Evolutionary conservation across 2,797 vertebrate genomes (phyloP).

Genomic region (Eleutherodactylus coqui): DNA sequence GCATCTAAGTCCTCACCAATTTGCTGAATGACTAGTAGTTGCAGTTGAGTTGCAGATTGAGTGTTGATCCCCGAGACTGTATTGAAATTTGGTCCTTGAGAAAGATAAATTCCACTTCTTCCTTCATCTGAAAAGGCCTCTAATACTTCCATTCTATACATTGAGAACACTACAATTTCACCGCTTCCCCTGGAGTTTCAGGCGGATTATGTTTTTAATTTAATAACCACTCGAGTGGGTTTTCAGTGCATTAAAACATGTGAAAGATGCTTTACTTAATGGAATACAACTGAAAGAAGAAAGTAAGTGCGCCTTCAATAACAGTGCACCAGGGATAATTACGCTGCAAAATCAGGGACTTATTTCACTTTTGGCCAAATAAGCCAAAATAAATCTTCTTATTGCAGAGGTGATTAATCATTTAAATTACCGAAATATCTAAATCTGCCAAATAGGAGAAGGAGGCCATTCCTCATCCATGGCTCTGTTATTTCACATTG

Average conservation of each 20-base stretch:
- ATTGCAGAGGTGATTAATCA: slow-evolving; percentile 53
- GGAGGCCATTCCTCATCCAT: slow-evolving; percentile 32
- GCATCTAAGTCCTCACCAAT: background rate
- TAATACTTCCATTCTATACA: background rate
- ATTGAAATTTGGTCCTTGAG: background rate
- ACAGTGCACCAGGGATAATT: background rate
- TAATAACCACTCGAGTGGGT: slow-evolving; percentile 24
- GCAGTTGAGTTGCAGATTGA: background rate
- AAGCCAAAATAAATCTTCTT: slow-evolving; percentile 50
- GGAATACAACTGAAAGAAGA: slow-evolving; percentile 23
- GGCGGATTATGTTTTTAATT: slow-evolving; percentile 37
- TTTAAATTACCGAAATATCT: slow-evolving; percentile 42
- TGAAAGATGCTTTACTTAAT: slow-evolving; percentile 37
- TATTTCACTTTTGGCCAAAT: slow-evolving; percentile 25
- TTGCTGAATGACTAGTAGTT: background rate
- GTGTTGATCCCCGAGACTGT: background rate
- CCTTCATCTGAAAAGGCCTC: background rate
- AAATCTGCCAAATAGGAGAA: slow-evolving; percentile 20
- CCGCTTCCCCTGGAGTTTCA: background rate
- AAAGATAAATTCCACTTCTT: slow-evolving; percentile 7
- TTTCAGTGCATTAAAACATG: slow-evolving; percentile 26
- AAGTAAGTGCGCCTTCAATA: background rate
- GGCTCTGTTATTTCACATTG: slow-evolving; percentile 25
- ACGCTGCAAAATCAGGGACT: slow-evolving; percentile 1
- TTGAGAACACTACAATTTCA: no score